Percentiles rank a stretch among this genome's conserved stretches.
phyloP scores from a whole-genome alignment of 2,113 vertebrate species.

The Geococcyx californianus region DNA sequence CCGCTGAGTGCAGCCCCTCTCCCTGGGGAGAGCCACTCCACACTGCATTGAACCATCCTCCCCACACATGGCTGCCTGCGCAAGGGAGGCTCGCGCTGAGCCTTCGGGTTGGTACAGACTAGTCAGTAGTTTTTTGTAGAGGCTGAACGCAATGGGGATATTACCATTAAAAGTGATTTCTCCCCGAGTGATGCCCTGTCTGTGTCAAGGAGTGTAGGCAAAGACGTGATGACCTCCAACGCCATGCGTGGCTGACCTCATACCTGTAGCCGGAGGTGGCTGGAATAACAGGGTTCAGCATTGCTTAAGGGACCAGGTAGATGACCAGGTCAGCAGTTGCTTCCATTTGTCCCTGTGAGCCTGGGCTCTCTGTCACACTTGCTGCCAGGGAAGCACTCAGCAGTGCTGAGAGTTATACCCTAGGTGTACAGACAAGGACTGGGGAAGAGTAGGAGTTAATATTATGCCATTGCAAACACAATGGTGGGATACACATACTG shows the following conservation, averaged over 20 bases:
- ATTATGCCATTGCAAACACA: neutral
- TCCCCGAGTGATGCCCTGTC: neutral
- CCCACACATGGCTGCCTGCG: neutral
- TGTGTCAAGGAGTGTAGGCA: neutral
- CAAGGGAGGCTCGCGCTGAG: neutral
- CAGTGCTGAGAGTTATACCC: neutral
- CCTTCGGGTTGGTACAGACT: neutral
- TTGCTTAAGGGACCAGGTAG: neutral
- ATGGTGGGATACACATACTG: neutral
- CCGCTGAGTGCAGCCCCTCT: neutral
- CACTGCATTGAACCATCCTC: neutral
- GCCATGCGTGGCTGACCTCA: neutral
- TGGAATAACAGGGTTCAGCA: neutral
- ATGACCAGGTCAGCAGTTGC: neutral
- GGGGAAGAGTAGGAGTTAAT: neutral
- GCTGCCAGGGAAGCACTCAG: neutral
- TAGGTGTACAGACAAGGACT: neutral
- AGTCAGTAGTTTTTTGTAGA: conserved; percentile 45
- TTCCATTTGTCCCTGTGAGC: fast-evolving
- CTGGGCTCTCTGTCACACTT: neutral
- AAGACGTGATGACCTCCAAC: fast-evolving
- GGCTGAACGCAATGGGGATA: neutral
- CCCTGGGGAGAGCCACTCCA: neutral
- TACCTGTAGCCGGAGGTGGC: fast-evolving
- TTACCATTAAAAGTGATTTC: conserved; percentile 51